phyloP scores from a whole-genome alignment of 2,888 invertebrate genomes.

The Oscheius sp. region DNA sequence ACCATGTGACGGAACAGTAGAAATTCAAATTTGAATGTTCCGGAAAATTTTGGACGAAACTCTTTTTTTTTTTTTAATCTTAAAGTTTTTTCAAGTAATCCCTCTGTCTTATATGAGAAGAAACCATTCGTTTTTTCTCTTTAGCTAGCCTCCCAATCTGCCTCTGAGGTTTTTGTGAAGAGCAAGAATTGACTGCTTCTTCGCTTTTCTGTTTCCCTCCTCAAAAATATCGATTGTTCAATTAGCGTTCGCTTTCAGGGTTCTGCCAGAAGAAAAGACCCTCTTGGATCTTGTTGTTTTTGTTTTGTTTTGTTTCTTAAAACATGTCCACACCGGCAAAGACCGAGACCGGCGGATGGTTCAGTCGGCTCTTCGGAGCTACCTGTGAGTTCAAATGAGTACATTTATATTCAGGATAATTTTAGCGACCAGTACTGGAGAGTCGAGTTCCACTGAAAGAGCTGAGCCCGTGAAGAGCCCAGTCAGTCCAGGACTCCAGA shows the following conservation, averaged over 20 bases:
- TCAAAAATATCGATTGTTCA: background rate
- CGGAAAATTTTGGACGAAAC: too few species aligned
- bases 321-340: slow-evolving; percentile 22
- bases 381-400: slow-evolving; percentile 11
- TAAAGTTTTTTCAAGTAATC: too few species aligned
- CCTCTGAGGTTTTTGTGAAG: too few species aligned
- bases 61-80: too few species aligned
- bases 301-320: background rate
- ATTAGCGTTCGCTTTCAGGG: background rate
- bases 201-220: background rate
- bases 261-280: background rate
- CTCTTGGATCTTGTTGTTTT: slow-evolving; percentile 6
- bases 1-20: too few species aligned
- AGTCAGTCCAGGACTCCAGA: background rate
- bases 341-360: slow-evolving; percentile 18
- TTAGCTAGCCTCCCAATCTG: too few species aligned
- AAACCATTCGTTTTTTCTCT: too few species aligned
- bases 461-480: background rate
- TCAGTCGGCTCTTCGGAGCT: slow-evolving; percentile 27
- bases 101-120: too few species aligned
- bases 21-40: too few species aligned
- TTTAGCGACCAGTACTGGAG: background rate
- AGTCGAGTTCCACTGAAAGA: background rate
- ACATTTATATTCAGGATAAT: background rate
- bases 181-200: background rate